A percentile compares a stretch with the other conserved stretches of the same genome.
phyloP scores from a whole-genome alignment of 64 coral and sea anemone genomes.

The Pachyseris speciosa region DNA sequence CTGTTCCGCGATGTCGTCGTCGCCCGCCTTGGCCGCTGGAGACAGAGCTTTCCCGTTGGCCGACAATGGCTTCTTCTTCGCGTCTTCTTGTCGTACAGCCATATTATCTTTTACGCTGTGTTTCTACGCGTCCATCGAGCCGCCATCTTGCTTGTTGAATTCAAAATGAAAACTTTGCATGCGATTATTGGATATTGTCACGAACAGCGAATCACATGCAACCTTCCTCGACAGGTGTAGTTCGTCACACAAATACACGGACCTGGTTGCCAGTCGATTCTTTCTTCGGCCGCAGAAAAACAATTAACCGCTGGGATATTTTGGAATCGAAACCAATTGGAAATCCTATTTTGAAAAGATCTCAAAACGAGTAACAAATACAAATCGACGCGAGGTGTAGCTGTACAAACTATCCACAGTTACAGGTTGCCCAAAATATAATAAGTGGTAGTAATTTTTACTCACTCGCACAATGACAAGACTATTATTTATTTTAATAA shows the following conservation, averaged over 20 bases:
- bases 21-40: background rate
- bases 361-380: constrained; percentile 56
- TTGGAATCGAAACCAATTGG: constrained; percentile 33
- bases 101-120: constrained; percentile 48
- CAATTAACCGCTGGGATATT: constrained; percentile 78
- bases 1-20: constrained; percentile 83
- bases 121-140: constrained; percentile 70
- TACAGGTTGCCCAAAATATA: background rate
- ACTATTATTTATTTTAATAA: background rate
- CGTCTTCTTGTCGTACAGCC: constrained; percentile 68
- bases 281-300: constrained; percentile 82
- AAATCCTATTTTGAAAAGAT: background rate
- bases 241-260: constrained; percentile 61
- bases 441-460: background rate
- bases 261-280: constrained; percentile 85
- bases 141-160: constrained; percentile 98
- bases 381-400: constrained; percentile 12
- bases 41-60: constrained; percentile 65
- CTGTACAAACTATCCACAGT: background rate
- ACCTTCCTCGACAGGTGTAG: constrained; percentile 70
- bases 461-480: background rate
- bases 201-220: constrained; percentile 43
- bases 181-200: constrained; percentile 94
- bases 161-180: constrained; percentile 90
- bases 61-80: constrained; percentile 28